Percentiles rank a stretch among this genome's conserved stretches.
These are phyloP conservation scores for Ornithoptera priamus DNA, from an alignment of 2,888 invertebrate genomes.

Conservation along the genomic window DNA sequence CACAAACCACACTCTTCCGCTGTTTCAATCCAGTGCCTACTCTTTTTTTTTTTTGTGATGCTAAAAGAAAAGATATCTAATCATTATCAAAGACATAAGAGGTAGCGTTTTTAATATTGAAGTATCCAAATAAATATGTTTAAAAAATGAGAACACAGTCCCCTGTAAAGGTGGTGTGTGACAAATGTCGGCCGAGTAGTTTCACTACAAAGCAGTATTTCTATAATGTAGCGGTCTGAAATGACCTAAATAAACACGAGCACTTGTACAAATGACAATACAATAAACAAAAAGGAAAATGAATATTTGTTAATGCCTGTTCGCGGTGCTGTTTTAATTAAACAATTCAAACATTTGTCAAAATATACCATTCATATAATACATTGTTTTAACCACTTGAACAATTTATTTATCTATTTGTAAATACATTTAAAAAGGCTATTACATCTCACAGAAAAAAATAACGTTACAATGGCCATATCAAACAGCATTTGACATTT, in stretches of 20 bases:
- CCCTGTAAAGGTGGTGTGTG: conserved; percentile 11
- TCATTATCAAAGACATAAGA: background rate
- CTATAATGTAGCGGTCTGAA: conserved; percentile 36
- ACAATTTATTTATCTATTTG: no score
- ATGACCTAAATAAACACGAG: conserved; percentile 53
- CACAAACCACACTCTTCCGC: no score
- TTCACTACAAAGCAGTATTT: conserved; percentile 41
- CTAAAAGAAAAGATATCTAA: background rate
- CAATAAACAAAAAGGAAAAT: conserved; percentile 12
- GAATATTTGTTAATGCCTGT: background rate
- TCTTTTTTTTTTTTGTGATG: background rate
- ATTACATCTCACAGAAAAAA: no score
- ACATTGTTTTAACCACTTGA: no score
- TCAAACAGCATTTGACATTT: no score
- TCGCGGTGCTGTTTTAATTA: background rate
- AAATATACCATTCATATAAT: no score
- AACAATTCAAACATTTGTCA: no score
- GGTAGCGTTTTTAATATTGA: background rate
- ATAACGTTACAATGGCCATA: no score
- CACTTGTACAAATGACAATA: conserved; percentile 32
- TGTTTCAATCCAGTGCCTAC: no score
- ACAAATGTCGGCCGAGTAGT: conserved; percentile 34
- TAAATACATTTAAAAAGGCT: no score
- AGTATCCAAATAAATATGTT: background rate
- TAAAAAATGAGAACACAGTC: conserved; percentile 6